A percentile compares a stretch with the other conserved stretches of the same genome.
Evolutionary conservation across 2,797 vertebrate species (phyloP).

Genomic region (Cyclura pinguis): DNA sequence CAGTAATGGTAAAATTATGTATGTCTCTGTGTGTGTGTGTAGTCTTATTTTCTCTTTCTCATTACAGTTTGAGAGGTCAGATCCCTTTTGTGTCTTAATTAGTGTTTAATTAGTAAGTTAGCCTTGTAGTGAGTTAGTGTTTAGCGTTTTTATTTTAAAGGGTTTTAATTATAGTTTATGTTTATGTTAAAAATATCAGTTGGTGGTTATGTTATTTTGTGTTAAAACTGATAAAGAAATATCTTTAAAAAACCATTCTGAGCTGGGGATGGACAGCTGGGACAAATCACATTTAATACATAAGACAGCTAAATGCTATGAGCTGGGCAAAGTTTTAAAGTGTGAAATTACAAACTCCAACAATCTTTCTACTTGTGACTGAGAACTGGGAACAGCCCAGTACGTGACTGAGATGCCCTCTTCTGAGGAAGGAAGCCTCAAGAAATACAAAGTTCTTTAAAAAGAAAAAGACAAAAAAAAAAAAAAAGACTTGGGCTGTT

Average conservation of each 20-base stretch:
- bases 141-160: too few relatives aligned
- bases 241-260: neutral
- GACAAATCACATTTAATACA: neutral
- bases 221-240: too few relatives aligned
- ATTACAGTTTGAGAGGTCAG: too few relatives aligned
- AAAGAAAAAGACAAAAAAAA: neutral
- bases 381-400: neutral
- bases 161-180: too few relatives aligned
- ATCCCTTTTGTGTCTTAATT: too few relatives aligned
- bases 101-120: too few relatives aligned
- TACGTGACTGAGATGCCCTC: neutral
- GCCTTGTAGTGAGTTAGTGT: too few relatives aligned
- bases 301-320: neutral
- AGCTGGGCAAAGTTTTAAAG: neutral
- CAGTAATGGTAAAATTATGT: too few relatives aligned
- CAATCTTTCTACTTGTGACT: neutral
- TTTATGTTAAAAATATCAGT: too few relatives aligned
- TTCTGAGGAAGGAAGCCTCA: neutral
- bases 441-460: neutral
- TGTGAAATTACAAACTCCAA: neutral
- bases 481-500: neutral
- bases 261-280: neutral
- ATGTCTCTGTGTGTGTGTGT: too few relatives aligned
- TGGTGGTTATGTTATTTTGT: too few relatives aligned
- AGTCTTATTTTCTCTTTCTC: too few relatives aligned